A percentile compares a stretch with the other conserved stretches of the same genome.
phyloP scores from a whole-genome alignment of 2,797 vertebrate species.

The Orestias chungarensis region DNA sequence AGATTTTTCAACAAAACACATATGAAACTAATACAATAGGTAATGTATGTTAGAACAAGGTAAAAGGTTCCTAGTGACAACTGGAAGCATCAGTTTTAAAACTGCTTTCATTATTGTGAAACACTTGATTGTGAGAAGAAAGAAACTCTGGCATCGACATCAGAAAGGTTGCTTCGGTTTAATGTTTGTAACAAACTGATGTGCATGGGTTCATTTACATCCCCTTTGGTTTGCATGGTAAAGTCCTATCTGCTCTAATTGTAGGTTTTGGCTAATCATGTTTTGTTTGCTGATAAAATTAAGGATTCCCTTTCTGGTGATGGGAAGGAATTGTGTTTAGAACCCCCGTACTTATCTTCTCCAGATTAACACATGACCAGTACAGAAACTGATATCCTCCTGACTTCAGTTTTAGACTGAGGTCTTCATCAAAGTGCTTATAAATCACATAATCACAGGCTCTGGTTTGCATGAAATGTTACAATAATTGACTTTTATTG shows the following conservation, averaged over 20 bases:
- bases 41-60: too few species aligned
- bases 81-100: neutral
- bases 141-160: too few species aligned
- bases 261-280: neutral
- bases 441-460: slow-evolving; percentile 21
- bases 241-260: neutral
- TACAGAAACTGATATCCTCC: slow-evolving; percentile 36
- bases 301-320: slow-evolving; percentile 28
- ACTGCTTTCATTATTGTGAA: neutral
- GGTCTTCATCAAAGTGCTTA: slow-evolving; percentile 50
- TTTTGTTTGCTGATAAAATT: neutral
- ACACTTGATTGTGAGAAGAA: too few species aligned
- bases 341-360: too few species aligned
- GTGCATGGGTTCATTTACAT: too few species aligned
- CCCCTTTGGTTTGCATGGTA: neutral
- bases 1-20: too few species aligned
- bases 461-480: neutral
- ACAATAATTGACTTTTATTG: neutral
- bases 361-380: too few species aligned
- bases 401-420: slow-evolving; percentile 40
- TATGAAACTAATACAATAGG: too few species aligned
- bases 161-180: too few species aligned
- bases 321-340: too few species aligned
- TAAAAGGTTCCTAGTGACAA: too few species aligned
- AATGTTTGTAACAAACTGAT: too few species aligned